Evolutionary conservation across 2,888 invertebrate genomes (phyloP), one percentile per base, ranked within the genome.

Genomic region (Beris chalybata): DNA sequence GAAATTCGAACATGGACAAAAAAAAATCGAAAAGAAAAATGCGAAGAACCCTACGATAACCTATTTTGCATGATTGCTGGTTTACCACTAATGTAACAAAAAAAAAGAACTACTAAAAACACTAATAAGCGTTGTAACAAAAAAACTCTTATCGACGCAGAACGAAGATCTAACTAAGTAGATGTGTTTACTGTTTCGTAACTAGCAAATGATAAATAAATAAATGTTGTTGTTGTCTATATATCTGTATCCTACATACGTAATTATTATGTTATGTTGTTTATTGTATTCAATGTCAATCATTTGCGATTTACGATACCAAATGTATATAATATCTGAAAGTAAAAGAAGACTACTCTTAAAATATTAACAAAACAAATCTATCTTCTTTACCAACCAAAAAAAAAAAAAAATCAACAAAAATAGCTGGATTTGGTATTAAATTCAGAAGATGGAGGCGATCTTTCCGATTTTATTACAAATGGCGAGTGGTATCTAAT

Each of bases 401-500:
- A 66, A 68, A 67, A 69, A 71, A 69, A 69, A 67, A 68, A 64
- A 69, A 71, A 69, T 68, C 63, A 73, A 67, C 71, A 72, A 72
- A 71, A 71, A 82, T 88, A 95, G 91, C 88, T 99, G 85, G 95
- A 98, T 87, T 90, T 99, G 84, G 89, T 92, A 83, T 90, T 97
- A 81, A 94, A 97, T 83, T 93, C 93, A 78, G 91, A 93, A 79
- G 88, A 88, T 75, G 95, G 95, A 74, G 97, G 97, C 73, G 98
- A 98, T 84, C 87, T 94, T 76, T 91, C 94, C 76, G 95, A 93
- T 85, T 99, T 97, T 87, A 97, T 98, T 81, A 92, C 93, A 76
- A 99, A 98, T 81, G 99, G 98, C 77, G 99, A 99, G 85, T 99
- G 98, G 97, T 95, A 97, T 84, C 87, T 99, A 79, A 90, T 98